Evolutionary conservation across 1,140 invertebrate species (phyloP).

Genomic region (Cotesia typhae): DNA sequence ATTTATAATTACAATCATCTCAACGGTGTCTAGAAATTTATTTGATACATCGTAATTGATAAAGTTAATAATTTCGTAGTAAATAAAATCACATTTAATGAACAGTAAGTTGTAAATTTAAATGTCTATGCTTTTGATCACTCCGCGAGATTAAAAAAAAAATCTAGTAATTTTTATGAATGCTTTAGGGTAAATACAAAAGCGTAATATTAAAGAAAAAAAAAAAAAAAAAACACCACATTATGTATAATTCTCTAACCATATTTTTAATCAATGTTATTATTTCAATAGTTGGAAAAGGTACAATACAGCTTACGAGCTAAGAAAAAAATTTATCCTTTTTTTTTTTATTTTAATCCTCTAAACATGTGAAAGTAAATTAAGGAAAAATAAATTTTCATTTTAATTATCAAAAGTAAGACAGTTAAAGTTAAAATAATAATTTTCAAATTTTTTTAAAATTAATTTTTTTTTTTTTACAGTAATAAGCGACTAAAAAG

Average conservation of each 20-base stretch:
- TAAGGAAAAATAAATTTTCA: too few species aligned
- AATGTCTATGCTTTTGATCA: constrained; percentile 34
- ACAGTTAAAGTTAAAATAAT: too few species aligned
- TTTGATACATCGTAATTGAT: constrained; percentile 9
- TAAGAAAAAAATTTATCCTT: background rate
- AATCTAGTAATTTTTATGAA: constrained; percentile 24
- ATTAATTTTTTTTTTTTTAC: too few species aligned
- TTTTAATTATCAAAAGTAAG: background rate
- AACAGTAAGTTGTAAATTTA: constrained; percentile 41
- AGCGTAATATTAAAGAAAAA: constrained; percentile 32
- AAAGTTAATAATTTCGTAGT: constrained; percentile 11
- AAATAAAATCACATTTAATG: constrained; percentile 16
- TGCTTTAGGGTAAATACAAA: constrained; percentile 38
- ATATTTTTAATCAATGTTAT: constrained; percentile 46
- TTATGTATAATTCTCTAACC: constrained; percentile 47
- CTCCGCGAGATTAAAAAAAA: constrained; percentile 41
- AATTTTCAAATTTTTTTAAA: background rate
- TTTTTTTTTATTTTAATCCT: constrained; percentile 15
- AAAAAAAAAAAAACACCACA: constrained; percentile 38
- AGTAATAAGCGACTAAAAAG: background rate
- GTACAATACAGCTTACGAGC: constrained; percentile 9
- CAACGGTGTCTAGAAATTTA: constrained; percentile 5
- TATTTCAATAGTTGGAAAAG: constrained; percentile 34
- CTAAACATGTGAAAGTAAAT: constrained; percentile 23
- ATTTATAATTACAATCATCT: constrained; percentile 17